Evolutionary conservation across 2,888 invertebrate genomes (phyloP), one percentile per base, ranked within the genome.

Genomic region (Sinhomidia bicolor): DNA sequence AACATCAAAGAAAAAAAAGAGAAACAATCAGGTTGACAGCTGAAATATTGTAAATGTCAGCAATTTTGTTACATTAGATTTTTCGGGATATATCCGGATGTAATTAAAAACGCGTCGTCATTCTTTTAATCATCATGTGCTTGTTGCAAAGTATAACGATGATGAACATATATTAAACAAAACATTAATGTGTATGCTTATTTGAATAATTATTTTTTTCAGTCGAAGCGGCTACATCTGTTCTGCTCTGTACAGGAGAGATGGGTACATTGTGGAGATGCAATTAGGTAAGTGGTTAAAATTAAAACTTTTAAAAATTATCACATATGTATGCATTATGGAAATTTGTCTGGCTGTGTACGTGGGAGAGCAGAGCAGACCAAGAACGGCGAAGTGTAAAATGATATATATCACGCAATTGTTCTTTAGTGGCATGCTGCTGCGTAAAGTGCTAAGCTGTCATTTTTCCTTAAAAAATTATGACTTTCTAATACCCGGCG

Each of bases 211-310:
- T 83, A 88, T 80, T 93, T 93, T 85, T 94, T 94, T 65, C 95
- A 97, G 96, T 93, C 95, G 96, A 94, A 96, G 96, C 93, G 96
- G 98, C 91, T 98, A 96, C 94, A 96, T 97, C 94, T 98, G 98
- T 94, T 96, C 98, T 95, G 96, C 96, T 93, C 96, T 98, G 93
- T 97, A 97, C 94, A 95, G 96, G 47, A 95, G 98, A 84, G 97
- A 97, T 94, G 95, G 96, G 88, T 96, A 97, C 94, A 97, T 98
- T 92, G 96, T 97, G 92, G 97, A 98, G 94, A 95, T 97, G 93
- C 97, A 98, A 94, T 96, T 96, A 90, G 98, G 94, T 93, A 91
- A 92, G 92, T 83, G 20, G 36, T 17, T 79, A 47, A 47, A 10
- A 47, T 36, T 36, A 36, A 36, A 36, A 36, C 7, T 41, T 41